Evolutionary conservation across 2,113 vertebrate species (phyloP).

Genomic region (Crotalus viridis): DNA sequence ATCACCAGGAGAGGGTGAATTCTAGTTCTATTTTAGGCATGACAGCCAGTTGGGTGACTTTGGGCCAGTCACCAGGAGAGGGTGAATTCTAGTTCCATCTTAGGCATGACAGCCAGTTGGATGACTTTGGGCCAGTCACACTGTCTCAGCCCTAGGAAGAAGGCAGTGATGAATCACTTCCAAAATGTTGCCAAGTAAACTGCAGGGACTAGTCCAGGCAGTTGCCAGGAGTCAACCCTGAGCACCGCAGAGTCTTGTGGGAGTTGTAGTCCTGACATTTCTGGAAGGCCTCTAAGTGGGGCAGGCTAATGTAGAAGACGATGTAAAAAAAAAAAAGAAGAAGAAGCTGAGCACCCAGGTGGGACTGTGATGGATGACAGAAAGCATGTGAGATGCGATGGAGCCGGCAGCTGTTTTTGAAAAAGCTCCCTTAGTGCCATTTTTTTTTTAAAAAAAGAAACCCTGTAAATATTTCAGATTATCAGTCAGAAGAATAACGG

Average conservation of each 20-base stretch:
- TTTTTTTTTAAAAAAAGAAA: neutral
- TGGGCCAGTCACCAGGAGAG: no score
- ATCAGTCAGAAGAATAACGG: conserved; percentile 45
- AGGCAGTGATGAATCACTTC: neutral
- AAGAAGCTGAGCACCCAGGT: neutral
- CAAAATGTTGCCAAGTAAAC: neutral
- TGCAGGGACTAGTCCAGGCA: neutral
- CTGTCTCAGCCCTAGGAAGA: neutral
- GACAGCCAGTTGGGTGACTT: no score
- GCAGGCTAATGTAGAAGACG: neutral
- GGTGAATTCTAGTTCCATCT: no score
- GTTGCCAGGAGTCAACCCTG: neutral
- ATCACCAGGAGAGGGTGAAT: no score
- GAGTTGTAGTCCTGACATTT: neutral
- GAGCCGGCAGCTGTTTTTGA: conserved; percentile 25
- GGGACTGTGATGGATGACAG: neutral
- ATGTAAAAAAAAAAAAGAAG: neutral
- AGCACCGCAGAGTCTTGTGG: neutral
- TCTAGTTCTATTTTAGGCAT: no score
- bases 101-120: no score
- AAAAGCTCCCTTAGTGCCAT: conserved; percentile 11
- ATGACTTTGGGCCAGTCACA: neutral
- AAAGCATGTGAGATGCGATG: neutral
- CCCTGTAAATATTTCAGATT: conserved; percentile 45
- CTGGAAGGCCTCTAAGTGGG: neutral